These are phyloP conservation scores for Melieria picta DNA, from an alignment of 2,888 invertebrate species.

Conservation along the genomic window DNA sequence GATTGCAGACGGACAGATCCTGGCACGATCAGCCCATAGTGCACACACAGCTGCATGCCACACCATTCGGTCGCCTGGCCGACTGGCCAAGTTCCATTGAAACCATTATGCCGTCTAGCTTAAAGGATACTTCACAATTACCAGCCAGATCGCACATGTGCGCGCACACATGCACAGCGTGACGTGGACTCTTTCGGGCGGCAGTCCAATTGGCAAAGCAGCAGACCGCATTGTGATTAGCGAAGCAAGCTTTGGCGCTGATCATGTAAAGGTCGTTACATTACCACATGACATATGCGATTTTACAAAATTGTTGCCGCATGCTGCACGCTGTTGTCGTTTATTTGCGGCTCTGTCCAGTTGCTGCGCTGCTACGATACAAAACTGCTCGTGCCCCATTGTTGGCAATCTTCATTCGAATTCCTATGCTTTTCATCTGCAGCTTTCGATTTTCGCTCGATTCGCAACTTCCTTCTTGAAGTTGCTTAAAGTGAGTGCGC, in stretches of 20 bases:
- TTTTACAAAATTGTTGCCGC: conserved; percentile 12
- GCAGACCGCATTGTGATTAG: conserved; percentile 6
- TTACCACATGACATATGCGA: conserved; percentile 44
- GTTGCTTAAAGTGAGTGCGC: no score
- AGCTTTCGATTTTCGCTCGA: no score
- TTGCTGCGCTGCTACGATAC: no score
- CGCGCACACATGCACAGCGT: conserved; percentile 2
- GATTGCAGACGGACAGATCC: conserved; percentile 22
- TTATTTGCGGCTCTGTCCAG: no score
- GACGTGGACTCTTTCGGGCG: no score
- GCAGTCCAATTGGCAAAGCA: no score
- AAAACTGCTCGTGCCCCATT: no score
- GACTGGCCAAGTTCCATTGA: conserved; percentile 23
- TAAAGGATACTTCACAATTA: background rate
- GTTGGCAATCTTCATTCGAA: no score
- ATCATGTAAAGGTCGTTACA: conserved; percentile 56
- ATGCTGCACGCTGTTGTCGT: background rate
- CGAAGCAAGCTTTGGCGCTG: conserved; percentile 11
- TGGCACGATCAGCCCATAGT: conserved; percentile 29
- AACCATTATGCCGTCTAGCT: conserved; percentile 25
- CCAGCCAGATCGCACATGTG: background rate
- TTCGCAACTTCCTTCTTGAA: no score
- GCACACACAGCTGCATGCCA: background rate
- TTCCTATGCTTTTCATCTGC: no score
- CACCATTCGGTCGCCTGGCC: background rate